Evolutionary conservation across 1,140 invertebrate genomes (phyloP), one percentile per base, ranked within the genome.

Genomic region (Aphaenogaster floridana): DNA sequence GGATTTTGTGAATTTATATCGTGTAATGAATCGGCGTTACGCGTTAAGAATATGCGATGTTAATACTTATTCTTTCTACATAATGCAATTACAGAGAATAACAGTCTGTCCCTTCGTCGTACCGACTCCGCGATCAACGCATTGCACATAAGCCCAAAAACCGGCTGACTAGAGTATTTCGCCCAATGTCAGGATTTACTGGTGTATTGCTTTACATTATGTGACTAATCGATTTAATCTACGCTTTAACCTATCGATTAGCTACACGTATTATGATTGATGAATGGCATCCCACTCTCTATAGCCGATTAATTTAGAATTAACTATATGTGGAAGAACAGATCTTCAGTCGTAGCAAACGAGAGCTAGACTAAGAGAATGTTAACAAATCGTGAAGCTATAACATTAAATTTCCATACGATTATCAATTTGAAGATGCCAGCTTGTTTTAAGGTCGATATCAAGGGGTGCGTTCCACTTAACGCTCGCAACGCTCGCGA

Each of bases 291-390:
- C 85, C 86, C 79, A 77, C 54, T 68, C 11, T 78, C 72, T 48
- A 50, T 63, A 71, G 72, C 91, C 68, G 87, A 93, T 92, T 93
- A 93, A 68, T 93, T 93, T 93, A 93, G 91, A 94, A 94, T 94
- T 93, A 93, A 89, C 91, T 94, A 92, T 92, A 90, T 93, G 78
- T 81, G 94, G 94, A 95, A 94, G 94, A 95, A 93, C 94, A 93
- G 89, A 94, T 88, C 86, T 93, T 94, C 89, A 93, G 91, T 94
- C 92, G 81, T 92, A 92, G 89, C 90, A 84, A 94, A 94, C 83
- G 61, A 76, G 92, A 93, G 90, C 85, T 92, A 92, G 88, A 89
- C 89, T 89, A 89, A 90, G 80, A 90, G 64, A 50, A 87, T 90
- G 59, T 89, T 79, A 90, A 90, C 88, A 90, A 84, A 90, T 90